Evolutionary conservation across 1,140 invertebrate genomes (phyloP).

Genomic region (Wiebesia pumilae): DNA sequence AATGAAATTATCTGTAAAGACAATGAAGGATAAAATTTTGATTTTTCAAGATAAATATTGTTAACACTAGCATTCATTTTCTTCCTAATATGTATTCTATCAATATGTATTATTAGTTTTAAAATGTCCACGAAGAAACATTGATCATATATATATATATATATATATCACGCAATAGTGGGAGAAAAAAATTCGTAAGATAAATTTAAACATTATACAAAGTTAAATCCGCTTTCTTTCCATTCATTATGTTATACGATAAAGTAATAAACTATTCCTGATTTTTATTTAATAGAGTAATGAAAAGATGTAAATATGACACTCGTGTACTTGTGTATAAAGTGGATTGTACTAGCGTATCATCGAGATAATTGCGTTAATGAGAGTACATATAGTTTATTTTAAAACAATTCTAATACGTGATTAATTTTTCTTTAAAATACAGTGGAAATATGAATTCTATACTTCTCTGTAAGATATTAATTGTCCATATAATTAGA

Average conservation of each 20-base stretch:
- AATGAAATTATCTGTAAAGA: background rate
- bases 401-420: background rate
- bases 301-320: background rate
- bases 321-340: background rate
- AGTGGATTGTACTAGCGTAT: background rate
- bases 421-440: background rate
- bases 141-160: background rate
- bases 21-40: background rate
- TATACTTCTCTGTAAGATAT: background rate
- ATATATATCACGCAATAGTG: background rate
- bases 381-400: background rate
- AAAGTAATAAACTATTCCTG: background rate
- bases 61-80: background rate
- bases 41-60: background rate
- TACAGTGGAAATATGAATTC: background rate
- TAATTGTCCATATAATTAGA: background rate
- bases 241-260: background rate
- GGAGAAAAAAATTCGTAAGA: background rate
- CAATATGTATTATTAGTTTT: background rate
- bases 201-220: constrained; percentile 12
- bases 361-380: background rate
- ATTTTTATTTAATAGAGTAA: background rate
- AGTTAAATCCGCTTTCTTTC: background rate
- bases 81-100: background rate
- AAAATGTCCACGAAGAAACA: background rate